Conservation (phyloP, 2,113 vertebrate species). For the Menidia beryllina region DNA sequence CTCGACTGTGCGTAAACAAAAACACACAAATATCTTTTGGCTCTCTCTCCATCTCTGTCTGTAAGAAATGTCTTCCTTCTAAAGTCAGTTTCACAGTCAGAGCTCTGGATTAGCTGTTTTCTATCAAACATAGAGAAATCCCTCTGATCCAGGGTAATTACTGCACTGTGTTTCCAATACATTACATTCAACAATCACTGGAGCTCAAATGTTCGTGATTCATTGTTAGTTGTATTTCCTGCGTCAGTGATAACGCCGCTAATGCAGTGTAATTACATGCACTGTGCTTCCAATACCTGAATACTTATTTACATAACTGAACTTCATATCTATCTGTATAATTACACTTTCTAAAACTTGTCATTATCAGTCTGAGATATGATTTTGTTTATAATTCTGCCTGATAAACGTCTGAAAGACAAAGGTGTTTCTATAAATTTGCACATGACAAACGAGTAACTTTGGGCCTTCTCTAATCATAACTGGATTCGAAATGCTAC, state of each 20-base stretch:
- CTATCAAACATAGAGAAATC: neutral
- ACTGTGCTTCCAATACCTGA: too few relatives aligned
- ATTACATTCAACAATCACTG: neutral
- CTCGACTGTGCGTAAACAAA: conserved; percentile 38
- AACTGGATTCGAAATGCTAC: neutral
- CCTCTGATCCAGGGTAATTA: neutral
- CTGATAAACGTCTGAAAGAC: neutral
- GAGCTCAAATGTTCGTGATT: neutral
- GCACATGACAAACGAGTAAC: too few relatives aligned
- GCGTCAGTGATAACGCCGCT: too few relatives aligned
- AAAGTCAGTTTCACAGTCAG: conserved; percentile 2
- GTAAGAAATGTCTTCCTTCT: conserved; percentile 14
- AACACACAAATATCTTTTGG: conserved; percentile 32
- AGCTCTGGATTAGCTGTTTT: neutral
- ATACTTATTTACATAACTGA: too few relatives aligned
- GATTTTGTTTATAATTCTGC: too few relatives aligned
- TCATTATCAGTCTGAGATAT: neutral
- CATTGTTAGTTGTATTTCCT: too few relatives aligned
- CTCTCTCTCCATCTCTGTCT: conserved; percentile 15
- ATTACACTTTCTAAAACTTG: neutral
- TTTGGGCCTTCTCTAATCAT: neutral
- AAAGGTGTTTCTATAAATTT: neutral
- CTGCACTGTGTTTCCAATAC: neutral
- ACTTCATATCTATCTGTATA: neutral
- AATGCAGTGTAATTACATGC: too few relatives aligned